phyloP scores from a whole-genome alignment of 1,140 invertebrate species.

The Drosophila serrata region DNA sequence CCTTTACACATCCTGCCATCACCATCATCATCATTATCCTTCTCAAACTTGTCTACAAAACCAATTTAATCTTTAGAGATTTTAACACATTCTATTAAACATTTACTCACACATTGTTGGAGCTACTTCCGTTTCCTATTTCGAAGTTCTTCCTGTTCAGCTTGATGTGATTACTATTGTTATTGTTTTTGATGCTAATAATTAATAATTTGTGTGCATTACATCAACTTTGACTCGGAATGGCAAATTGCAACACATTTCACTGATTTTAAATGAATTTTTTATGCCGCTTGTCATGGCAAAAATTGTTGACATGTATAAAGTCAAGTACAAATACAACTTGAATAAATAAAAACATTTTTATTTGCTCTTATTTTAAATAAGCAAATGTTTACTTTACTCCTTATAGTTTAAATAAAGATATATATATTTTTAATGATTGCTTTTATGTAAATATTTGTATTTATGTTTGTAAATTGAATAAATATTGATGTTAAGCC shows the following conservation, averaged over 20 bases:
- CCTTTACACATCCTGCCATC: background rate
- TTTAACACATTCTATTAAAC: conserved; percentile 65
- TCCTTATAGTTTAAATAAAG: background rate
- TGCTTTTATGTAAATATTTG: background rate
- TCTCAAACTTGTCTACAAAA: conserved; percentile 32
- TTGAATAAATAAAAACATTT: conserved; percentile 1
- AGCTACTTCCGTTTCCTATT: conserved; percentile 54
- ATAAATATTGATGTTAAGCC: background rate
- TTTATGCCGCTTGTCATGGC: conserved; percentile 33
- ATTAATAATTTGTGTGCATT: conserved; percentile 73
- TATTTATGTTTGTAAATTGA: background rate
- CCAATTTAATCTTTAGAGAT: conserved; percentile 78
- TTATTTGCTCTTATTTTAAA: background rate
- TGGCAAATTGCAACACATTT: conserved; percentile 44
- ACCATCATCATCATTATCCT: background rate
- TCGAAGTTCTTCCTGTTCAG: conserved; percentile 23
- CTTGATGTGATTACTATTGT: conserved; percentile 31
- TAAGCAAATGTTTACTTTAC: background rate
- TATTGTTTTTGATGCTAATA: conserved; percentile 50
- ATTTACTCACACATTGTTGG: background rate
- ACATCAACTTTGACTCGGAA: conserved; percentile 32
- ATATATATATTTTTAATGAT: too few relatives aligned
- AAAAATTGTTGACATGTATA: conserved; percentile 17
- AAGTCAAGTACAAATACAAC: background rate
- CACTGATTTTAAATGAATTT: conserved; percentile 67